These are phyloP conservation scores for Chrysolina haemoptera DNA, from an alignment of 2,888 invertebrate species.

Conservation along the genomic window DNA sequence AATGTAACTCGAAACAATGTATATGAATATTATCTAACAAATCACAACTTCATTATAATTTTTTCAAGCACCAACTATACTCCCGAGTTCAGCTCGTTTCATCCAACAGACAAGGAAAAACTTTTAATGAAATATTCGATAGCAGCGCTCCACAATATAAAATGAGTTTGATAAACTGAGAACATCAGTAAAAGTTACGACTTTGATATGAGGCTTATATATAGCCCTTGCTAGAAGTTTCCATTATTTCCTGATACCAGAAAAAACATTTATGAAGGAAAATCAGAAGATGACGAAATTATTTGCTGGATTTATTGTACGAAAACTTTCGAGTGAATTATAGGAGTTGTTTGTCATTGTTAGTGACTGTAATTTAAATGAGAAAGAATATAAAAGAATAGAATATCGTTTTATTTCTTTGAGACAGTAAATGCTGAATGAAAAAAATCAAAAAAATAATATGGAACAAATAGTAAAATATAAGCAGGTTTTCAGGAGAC, in stretches of 20 bases:
- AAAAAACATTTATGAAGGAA: conserved; percentile 11
- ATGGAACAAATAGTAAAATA: no score
- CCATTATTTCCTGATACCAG: conserved; percentile 26
- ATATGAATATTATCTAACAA: background rate
- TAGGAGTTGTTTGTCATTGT: background rate
- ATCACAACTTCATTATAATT: background rate
- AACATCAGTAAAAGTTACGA: conserved; percentile 38
- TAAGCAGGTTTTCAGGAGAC: no score
- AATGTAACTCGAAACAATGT: background rate
- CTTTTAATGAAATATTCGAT: conserved; percentile 29
- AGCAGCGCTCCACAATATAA: conserved; percentile 23
- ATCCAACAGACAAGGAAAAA: conserved; percentile 15
- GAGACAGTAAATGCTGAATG: no score
- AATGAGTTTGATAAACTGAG: conserved; percentile 47
- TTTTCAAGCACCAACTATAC: background rate
- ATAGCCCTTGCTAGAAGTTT: conserved; percentile 22
- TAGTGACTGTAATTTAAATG: background rate
- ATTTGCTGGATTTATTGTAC: conserved; percentile 8
- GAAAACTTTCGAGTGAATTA: background rate
- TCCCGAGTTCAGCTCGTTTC: conserved; percentile 15
- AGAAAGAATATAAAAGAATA: no score
- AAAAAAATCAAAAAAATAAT: no score
- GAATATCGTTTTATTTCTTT: no score
- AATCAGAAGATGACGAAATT: background rate
- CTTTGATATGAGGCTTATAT: conserved; percentile 37